Percentiles rank a stretch among this genome's conserved stretches.
phyloP scores from a whole-genome alignment of 2,888 invertebrate genomes.

The Cataglyphis livida region DNA sequence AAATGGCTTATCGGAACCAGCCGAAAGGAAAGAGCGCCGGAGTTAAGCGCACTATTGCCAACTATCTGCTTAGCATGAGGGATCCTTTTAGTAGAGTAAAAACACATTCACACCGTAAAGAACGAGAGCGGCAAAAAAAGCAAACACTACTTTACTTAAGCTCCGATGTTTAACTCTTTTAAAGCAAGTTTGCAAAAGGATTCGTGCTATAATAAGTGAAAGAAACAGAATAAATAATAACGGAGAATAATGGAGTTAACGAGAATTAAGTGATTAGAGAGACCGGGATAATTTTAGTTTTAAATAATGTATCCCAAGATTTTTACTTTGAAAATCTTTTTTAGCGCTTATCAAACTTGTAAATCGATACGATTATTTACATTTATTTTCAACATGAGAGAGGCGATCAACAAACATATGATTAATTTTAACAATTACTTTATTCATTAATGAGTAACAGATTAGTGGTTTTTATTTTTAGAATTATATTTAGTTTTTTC shows the following conservation, averaged over 20 bases:
- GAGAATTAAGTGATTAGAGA: slow-evolving; percentile 7
- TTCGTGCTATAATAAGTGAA: slow-evolving; percentile 15
- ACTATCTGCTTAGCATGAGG: slow-evolving; percentile 47
- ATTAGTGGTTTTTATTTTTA: background rate
- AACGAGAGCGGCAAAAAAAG: background rate
- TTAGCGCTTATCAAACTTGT: background rate
- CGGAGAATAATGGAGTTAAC: slow-evolving; percentile 21
- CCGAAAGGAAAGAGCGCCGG: slow-evolving; percentile 8
- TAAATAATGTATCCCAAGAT: background rate
- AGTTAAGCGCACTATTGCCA: slow-evolving; percentile 32
- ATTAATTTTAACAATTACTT: background rate
- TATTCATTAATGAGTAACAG: background rate
- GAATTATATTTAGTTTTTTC: background rate
- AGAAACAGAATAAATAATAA: slow-evolving; percentile 31
- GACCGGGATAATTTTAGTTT: slow-evolving; percentile 6
- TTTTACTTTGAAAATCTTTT: background rate
- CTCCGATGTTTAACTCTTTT: slow-evolving; percentile 19
- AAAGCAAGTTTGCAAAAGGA: slow-evolving; percentile 19
- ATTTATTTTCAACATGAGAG: background rate
- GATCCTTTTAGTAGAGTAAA: slow-evolving; percentile 37
- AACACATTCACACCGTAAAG: slow-evolving; percentile 31
- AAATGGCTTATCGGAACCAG: slow-evolving; percentile 58
- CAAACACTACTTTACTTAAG: slow-evolving; percentile 2
- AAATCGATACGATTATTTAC: background rate
- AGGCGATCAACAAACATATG: background rate